Conservation (phyloP, 2,113 vertebrate genomes). For the Rissa tridactyla region DNA sequence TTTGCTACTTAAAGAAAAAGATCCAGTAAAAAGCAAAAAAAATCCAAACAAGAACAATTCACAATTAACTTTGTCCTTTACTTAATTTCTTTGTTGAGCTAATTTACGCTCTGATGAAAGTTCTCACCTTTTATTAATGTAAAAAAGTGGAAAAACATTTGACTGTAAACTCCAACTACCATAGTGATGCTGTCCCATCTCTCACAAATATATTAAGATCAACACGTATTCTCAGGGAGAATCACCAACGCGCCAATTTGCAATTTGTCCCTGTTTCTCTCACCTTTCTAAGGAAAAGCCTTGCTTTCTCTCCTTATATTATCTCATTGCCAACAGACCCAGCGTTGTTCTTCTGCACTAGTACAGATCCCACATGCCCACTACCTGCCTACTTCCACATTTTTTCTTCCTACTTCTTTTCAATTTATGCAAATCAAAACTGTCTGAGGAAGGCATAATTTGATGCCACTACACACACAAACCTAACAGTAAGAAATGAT, state of each 20-base stretch:
- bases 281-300: background rate
- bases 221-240: background rate
- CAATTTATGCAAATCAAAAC: background rate
- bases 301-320: background rate
- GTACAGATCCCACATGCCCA: background rate
- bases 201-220: background rate
- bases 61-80: background rate
- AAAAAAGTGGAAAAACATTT: background rate
- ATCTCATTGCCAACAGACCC: background rate
- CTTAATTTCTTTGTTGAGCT: background rate
- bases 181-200: background rate
- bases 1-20: conserved; percentile 81
- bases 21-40: background rate
- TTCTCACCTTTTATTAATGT: background rate
- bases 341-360: background rate
- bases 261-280: background rate
- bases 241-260: background rate
- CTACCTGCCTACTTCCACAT: background rate
- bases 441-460: background rate
- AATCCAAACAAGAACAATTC: background rate
- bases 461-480: background rate
- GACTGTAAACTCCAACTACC: background rate
- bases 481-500: background rate
- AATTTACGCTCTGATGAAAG: background rate
- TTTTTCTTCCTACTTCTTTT: background rate